Evolutionary conservation across 2,888 invertebrate genomes (phyloP).

Genomic region (Tetranychus truncatus): DNA sequence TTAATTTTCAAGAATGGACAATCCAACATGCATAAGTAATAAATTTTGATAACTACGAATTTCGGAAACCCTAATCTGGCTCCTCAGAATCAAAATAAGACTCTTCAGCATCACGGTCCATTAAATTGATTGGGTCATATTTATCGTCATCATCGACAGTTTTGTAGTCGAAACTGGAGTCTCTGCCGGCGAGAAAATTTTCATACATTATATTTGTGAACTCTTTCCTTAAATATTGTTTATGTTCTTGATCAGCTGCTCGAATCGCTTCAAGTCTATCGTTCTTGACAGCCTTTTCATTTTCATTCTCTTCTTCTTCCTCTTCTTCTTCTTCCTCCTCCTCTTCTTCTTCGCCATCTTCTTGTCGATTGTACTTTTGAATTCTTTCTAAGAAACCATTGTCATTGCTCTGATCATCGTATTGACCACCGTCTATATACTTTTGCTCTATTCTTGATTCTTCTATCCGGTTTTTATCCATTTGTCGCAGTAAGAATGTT

Average conservation of each 20-base stretch:
- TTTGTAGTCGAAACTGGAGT: slow-evolving; percentile 54
- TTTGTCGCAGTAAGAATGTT: slow-evolving; percentile 56
- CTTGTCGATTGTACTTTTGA: slow-evolving; percentile 37
- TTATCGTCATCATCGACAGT: slow-evolving; percentile 59
- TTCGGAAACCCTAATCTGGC: slow-evolving; percentile 10
- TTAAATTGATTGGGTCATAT: slow-evolving; percentile 53
- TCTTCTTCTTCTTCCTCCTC: slow-evolving; percentile 29
- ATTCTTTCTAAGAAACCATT: slow-evolving; percentile 34
- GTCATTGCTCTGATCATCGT: neutral
- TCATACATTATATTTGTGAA: slow-evolving; percentile 67
- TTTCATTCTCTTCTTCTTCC: slow-evolving; percentile 16
- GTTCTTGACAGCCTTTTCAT: neutral
- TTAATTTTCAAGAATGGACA: neutral
- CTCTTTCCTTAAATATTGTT: slow-evolving; percentile 50
- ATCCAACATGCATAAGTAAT: neutral
- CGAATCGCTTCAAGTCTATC: slow-evolving; percentile 13
- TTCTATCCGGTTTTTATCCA: slow-evolving; percentile 52
- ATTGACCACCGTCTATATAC: neutral
- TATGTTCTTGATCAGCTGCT: slow-evolving; percentile 30
- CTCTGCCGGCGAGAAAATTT: slow-evolving; percentile 61
- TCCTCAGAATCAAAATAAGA: slow-evolving; percentile 67
- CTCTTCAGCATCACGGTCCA: slow-evolving; percentile 65
- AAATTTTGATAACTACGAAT: neutral
- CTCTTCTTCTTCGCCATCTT: slow-evolving; percentile 31
- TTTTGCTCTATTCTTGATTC: slow-evolving; percentile 40